Evolutionary conservation across 2,888 invertebrate genomes (phyloP), one percentile per base, ranked within the genome.

Genomic region (Drosophila hamatofila): DNA sequence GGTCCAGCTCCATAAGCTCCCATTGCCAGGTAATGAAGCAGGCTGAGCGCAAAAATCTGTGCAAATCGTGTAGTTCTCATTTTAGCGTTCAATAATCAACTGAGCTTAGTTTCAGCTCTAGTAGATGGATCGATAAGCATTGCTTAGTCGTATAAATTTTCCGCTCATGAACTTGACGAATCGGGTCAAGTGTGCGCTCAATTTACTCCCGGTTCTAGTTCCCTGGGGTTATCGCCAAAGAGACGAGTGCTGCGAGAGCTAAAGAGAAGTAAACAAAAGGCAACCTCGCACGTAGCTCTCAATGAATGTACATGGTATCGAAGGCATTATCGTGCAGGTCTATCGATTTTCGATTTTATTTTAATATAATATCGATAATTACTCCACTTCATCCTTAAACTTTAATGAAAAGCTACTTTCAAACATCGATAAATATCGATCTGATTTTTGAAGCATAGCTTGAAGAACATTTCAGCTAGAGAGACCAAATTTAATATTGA

Each of bases 81-180:
- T 65, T 66, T 75, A 63, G 57, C 82, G 70, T 65, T 77, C 4
- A 44, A 65, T 69, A 55, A 30, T 69, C 48, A 59, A 85, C 84
- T 85, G 76, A 84, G 67, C 57, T 37, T 37, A 1, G 4, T n/a
- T 39, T n/a, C n/a, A n/a, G 7, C 18, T 18, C 48, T 33, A 8
- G 30, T 9, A 12, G 27, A 48, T 27, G n/a, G 27, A 27, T n/a
- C 64, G 84, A 83, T 83, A 83, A 86, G 72, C 70, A 7, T 1
- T 27, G 58, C 44, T 66, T 57, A 42, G 49, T 41, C 33, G 51
- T 54, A 58, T 56, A 49, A 59, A 52, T 49, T 59, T 57, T 57
- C 52, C 66, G 78, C 82, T 69, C 84, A 78, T 84, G 84, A 84
- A 87, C 84, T 84, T 87, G 74, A 63, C 42, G 54, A 73, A 66